Evolutionary conservation across 2,888 invertebrate species (phyloP).

Genomic region (Caenorhabditis wallacei): DNA sequence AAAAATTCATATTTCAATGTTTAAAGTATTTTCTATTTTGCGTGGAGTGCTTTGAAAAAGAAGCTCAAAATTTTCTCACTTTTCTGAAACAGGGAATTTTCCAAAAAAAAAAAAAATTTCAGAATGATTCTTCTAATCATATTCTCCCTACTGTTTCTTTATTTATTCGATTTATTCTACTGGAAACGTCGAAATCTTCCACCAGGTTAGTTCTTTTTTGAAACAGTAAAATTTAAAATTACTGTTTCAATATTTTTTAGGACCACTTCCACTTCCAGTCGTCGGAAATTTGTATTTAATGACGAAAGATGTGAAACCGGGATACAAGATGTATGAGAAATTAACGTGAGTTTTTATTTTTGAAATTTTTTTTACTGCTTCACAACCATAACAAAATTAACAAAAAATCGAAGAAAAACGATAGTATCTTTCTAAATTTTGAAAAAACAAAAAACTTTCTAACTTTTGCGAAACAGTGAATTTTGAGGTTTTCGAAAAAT

Average conservation of each 20-base stretch:
- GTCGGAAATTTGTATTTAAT: conserved; percentile 61
- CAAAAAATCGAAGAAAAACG: too few species aligned
- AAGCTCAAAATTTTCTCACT: too few species aligned
- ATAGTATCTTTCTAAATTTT: too few species aligned
- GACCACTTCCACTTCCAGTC: conserved; percentile 59
- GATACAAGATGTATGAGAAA: conserved; percentile 60
- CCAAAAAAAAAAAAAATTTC: not conserved
- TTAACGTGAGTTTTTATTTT: conserved; percentile 31
- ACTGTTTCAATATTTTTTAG: too few species aligned
- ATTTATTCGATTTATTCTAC: conserved; percentile 48
- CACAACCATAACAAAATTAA: too few species aligned
- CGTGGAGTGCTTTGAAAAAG: too few species aligned
- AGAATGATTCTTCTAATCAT: conserved; percentile 55
- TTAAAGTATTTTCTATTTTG: too few species aligned
- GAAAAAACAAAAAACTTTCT: too few species aligned
- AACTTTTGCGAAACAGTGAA: not conserved
- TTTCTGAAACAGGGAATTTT: too few species aligned
- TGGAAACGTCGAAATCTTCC: conserved; percentile 61
- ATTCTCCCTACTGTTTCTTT: conserved; percentile 19
- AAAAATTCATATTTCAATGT: too few species aligned
- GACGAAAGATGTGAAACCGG: conserved; percentile 43
- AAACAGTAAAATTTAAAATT: not conserved
- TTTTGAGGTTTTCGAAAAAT: not conserved
- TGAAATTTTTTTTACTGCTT: too few species aligned
- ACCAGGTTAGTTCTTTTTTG: conserved; percentile 46